These are phyloP conservation scores for Cerceris ruficornis DNA, from an alignment of 2,888 invertebrate species.

Conservation along the genomic window DNA sequence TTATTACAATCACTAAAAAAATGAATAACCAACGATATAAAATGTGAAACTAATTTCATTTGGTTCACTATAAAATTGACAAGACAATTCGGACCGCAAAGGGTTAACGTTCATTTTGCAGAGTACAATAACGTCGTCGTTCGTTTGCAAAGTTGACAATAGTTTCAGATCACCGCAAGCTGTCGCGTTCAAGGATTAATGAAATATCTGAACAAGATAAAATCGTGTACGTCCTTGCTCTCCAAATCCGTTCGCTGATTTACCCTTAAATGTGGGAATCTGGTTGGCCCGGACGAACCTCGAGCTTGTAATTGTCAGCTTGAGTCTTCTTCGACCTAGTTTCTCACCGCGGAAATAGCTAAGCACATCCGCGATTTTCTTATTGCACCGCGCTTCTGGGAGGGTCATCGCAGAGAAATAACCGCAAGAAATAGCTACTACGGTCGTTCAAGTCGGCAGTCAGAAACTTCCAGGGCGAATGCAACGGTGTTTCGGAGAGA, in stretches of 20 bases:
- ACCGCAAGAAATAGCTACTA: slow-evolving; percentile 64
- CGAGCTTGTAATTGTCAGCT: slow-evolving; percentile 23
- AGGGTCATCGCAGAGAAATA: slow-evolving; percentile 56
- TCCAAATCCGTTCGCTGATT: slow-evolving; percentile 18
- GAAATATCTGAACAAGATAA: not conserved
- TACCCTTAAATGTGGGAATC: slow-evolving; percentile 16
- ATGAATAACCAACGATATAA: too few species aligned
- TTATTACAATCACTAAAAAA: too few species aligned
- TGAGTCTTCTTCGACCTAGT: slow-evolving; percentile 67
- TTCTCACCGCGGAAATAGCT: slow-evolving; percentile 70
- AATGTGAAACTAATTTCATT: too few species aligned
- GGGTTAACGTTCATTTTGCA: too few species aligned
- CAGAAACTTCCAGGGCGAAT: slow-evolving; percentile 44
- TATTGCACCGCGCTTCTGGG: slow-evolving; percentile 59
- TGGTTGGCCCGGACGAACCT: slow-evolving; percentile 22
- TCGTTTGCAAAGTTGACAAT: slow-evolving; percentile 17
- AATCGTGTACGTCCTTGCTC: slow-evolving; percentile 33
- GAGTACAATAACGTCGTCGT: not conserved
- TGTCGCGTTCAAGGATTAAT: slow-evolving; percentile 30
- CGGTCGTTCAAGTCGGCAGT: slow-evolving; percentile 36
- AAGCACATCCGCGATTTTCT: slow-evolving; percentile 65
- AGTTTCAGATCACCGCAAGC: slow-evolving; percentile 11
- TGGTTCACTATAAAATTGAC: too few species aligned
- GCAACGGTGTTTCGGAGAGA: not conserved
- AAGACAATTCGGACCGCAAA: too few species aligned